Conservation (phyloP, 2,888 invertebrate genomes). For the Apamea epomidion region DNA sequence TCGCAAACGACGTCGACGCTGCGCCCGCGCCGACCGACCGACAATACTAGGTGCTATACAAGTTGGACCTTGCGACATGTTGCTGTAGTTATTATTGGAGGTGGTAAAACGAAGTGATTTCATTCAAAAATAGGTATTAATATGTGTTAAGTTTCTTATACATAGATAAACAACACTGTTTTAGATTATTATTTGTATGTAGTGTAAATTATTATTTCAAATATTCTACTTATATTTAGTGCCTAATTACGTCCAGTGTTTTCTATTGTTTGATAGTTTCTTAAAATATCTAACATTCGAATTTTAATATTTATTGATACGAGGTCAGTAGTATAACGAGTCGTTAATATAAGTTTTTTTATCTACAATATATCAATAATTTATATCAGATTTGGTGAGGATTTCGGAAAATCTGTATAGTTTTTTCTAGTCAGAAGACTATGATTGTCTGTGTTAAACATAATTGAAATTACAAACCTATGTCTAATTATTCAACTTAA, state of each 20-base stretch:
- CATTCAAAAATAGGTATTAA: constrained; percentile 86
- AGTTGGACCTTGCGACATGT: constrained; percentile 88
- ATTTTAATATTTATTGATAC: constrained; percentile 88
- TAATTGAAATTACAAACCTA: constrained; percentile 71
- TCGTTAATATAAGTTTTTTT: constrained; percentile 79
- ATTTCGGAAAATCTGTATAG: constrained; percentile 82
- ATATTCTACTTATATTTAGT: constrained; percentile 84
- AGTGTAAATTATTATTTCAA: constrained; percentile 87
- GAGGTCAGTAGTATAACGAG: constrained; percentile 87
- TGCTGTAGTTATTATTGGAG: constrained; percentile 85
- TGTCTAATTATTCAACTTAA: constrained; percentile 66
- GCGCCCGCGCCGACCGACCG: constrained; percentile 85
- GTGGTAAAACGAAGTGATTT: constrained; percentile 85
- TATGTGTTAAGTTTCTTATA: constrained; percentile 86
- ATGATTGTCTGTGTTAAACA: constrained; percentile 85
- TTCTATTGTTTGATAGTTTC: constrained; percentile 85
- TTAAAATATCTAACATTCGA: constrained; percentile 82
- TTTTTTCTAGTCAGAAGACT: constrained; percentile 89
- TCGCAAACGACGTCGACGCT: constrained; percentile 81
- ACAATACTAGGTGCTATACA: constrained; percentile 90
- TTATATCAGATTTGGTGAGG: constrained; percentile 79
- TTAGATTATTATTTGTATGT: constrained; percentile 86
- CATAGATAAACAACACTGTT: constrained; percentile 83
- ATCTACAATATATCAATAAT: constrained; percentile 75
- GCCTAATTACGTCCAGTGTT: constrained; percentile 87